A percentile compares a stretch with the other conserved stretches of the same genome.
Conservation (phyloP, 2,888 invertebrate genomes). For the Harpalus rubripes region DNA sequence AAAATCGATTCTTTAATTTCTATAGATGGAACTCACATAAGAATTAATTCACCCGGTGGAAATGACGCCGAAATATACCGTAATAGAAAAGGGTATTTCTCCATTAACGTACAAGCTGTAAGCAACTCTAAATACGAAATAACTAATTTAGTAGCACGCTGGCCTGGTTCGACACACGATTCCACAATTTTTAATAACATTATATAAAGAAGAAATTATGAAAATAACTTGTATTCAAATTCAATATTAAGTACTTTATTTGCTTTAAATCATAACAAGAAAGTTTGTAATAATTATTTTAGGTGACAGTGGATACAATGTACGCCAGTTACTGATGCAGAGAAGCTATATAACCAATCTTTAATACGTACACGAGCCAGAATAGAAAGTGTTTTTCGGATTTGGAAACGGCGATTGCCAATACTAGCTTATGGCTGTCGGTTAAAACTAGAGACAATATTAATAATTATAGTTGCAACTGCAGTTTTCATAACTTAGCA, state of each 20-base stretch:
- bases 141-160: conserved; percentile 22
- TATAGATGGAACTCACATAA: conserved; percentile 71
- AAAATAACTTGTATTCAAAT: conserved; percentile 23
- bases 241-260: conserved; percentile 20
- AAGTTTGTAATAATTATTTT: conserved; percentile 22
- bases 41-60: conserved; percentile 70
- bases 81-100: conserved; percentile 27
- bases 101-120: conserved; percentile 46
- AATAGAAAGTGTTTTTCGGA: conserved; percentile 23
- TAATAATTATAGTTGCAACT: conserved; percentile 19
- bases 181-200: conserved; percentile 42
- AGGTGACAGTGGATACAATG: conserved; percentile 46
- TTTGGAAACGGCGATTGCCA: conserved; percentile 18
- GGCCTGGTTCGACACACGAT: conserved; percentile 31
- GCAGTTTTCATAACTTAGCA: conserved; percentile 33
- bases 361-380: conserved; percentile 7
- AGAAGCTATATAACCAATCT: background rate
- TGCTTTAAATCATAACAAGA: background rate
- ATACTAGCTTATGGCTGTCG: conserved; percentile 35
- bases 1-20: conserved; percentile 9
- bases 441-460: conserved; percentile 9
- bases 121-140: conserved; percentile 28
- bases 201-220: conserved; percentile 1
- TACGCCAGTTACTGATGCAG: background rate
- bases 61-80: conserved; percentile 60